Percentiles rank a stretch among this genome's conserved stretches.
phyloP scores from a whole-genome alignment of 2,888 invertebrate genomes.

The Drosophila histrio region DNA sequence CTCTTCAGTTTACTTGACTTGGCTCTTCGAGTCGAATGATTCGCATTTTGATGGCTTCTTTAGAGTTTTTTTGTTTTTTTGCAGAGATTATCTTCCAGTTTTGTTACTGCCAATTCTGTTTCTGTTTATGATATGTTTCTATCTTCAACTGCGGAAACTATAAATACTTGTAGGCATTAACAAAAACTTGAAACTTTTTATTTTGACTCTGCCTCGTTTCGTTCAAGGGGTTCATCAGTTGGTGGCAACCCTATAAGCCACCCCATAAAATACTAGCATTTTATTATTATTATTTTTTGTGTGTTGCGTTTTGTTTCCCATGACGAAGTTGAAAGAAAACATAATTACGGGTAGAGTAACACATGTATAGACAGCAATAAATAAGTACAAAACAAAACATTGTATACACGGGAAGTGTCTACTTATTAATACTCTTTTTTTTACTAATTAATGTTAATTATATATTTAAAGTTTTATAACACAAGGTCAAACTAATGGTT shows the following conservation, averaged over 20 bases:
- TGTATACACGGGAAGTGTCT: not conserved
- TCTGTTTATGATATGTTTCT: not conserved
- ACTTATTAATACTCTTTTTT: not conserved
- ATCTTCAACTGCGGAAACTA: constrained; percentile 23
- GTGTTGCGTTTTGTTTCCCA: constrained; percentile 12
- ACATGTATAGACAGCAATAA: not conserved
- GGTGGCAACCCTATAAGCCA: constrained; percentile 16
- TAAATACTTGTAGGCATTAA: constrained; percentile 30
- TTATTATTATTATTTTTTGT: constrained; percentile 14
- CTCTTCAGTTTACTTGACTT: constrained; percentile 10
- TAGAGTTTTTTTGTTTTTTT: not conserved
- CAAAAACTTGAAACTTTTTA: constrained; percentile 3
- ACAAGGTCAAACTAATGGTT: too few species aligned
- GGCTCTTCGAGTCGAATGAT: not conserved
- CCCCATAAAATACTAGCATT: constrained; percentile 24
- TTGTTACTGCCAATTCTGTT: constrained; percentile 10
- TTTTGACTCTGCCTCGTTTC: not conserved
- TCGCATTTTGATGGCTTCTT: constrained; percentile 26
- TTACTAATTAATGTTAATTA: too few species aligned
- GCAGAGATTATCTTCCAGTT: not conserved
- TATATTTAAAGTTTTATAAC: too few species aligned
- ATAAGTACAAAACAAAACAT: not conserved
- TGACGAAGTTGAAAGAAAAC: constrained; percentile 49
- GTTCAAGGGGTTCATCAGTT: not conserved
- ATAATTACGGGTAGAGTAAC: constrained; percentile 42